Evolutionary conservation across 2,797 vertebrate genomes (phyloP), one percentile per base, ranked within the genome.

Genomic region (Taeniopygia guttata): DNA sequence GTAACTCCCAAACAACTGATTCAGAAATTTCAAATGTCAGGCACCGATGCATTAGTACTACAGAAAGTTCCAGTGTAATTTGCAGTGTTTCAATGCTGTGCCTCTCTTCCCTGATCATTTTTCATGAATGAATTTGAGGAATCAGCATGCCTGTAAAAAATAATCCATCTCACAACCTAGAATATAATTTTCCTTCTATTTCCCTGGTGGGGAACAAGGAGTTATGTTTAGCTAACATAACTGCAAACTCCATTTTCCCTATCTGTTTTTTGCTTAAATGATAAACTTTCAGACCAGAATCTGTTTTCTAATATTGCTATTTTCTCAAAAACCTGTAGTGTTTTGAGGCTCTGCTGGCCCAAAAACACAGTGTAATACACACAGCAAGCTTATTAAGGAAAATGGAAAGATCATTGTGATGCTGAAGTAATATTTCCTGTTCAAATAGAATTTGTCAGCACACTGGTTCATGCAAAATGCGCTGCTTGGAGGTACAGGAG

Each of bases 281-380:
- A 62, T 72, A 38, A 51, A 63, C 21, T 90, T 90, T 27, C 72
- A 91, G 29, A 72, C 10, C 30, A 81, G 45, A 42, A 74, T 86
- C 54, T 86, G 8, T 10, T 84, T 77, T 82, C 58, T 80, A 80
- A 70, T 70, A 74, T 56, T 67, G 68, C 27, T 83, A 30, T 88
- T 87, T 91, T 29, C 34, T 89, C 42, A 84, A 55, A 94, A 74
- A 9, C 11, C 30, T 59, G 63, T 22, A 34, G 55, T 77, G 34
- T 56, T 80, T 82, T 77, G 90, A 91, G 69, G 54, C 76, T 88
- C 30, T 56, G 52, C 51, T 90, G 69, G 73, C 66, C 73, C 62
- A 80, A 93, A 84, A 94, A 56, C 64, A 83, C 76, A 75, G 38
- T 36, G 42, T 83, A 90, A 91, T 85, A 85, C 25, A 77, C 42